phyloP scores from a whole-genome alignment of 2,113 vertebrate species.

The Bettongia penicillata region DNA sequence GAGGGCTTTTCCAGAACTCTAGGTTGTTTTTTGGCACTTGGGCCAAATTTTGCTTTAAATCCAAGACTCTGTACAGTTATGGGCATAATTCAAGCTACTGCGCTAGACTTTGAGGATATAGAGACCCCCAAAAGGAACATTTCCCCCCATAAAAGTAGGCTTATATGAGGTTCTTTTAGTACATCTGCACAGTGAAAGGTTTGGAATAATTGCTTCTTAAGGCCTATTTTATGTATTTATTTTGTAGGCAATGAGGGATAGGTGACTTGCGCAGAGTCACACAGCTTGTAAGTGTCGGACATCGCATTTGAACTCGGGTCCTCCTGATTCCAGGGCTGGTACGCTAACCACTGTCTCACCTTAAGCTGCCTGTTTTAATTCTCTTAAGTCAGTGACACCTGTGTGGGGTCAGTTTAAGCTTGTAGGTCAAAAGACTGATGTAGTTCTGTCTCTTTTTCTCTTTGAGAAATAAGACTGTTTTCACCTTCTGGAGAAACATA shows the following conservation, averaged over 20 bases:
- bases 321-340: background rate
- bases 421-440: background rate
- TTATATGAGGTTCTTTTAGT: background rate
- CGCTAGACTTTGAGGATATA: background rate
- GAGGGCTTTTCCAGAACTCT: background rate
- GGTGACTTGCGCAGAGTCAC: no score
- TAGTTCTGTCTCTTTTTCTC: background rate
- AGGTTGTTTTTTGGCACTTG: background rate
- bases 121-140: background rate
- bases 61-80: background rate
- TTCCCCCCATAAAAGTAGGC: background rate
- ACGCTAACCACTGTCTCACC: background rate
- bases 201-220: background rate
- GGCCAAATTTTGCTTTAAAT: background rate
- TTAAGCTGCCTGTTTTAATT: background rate
- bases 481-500: background rate
- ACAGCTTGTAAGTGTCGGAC: no score
- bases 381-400: no score
- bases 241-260: background rate
- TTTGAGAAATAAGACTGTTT: background rate
- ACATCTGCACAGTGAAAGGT: background rate
- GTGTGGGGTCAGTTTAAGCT: no score
- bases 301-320: no score
- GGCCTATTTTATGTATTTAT: background rate
- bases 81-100: background rate